A percentile compares a stretch with the other conserved stretches of the same genome.
phyloP scores from a whole-genome alignment of 2,888 invertebrate species.

The Eremobia ochroleuca region DNA sequence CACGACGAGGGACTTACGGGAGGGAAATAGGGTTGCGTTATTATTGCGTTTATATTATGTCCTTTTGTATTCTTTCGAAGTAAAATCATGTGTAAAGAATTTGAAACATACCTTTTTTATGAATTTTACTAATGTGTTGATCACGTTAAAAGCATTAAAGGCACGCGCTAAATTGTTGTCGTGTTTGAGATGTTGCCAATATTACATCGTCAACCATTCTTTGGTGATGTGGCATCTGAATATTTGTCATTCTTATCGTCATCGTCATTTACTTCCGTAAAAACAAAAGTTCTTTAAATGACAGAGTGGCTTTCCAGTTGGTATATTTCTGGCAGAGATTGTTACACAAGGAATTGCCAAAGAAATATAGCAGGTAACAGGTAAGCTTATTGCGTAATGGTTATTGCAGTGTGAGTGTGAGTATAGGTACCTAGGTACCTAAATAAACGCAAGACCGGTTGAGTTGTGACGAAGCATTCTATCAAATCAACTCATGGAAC shows the following conservation, averaged over 20 bases:
- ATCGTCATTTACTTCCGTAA: conserved; percentile 19
- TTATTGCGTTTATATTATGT: background rate
- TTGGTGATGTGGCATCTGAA: conserved; percentile 32
- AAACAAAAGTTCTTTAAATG: background rate
- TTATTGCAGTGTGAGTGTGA: background rate
- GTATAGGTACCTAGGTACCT: background rate
- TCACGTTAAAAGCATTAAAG: conserved; percentile 49
- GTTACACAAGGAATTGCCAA: background rate
- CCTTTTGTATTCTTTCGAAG: background rate
- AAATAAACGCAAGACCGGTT: background rate
- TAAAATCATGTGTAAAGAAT: conserved; percentile 26
- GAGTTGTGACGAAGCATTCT: background rate
- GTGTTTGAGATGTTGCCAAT: conserved; percentile 63
- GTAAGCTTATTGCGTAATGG: background rate
- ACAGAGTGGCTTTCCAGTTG: background rate
- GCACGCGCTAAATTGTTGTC: conserved; percentile 26
- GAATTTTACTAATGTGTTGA: conserved; percentile 26
- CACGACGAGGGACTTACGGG: background rate
- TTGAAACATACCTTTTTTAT: conserved; percentile 27
- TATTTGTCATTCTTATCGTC: conserved; percentile 19
- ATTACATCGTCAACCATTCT: conserved; percentile 36
- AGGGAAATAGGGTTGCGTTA: background rate
- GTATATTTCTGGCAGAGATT: background rate
- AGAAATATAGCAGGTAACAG: background rate
- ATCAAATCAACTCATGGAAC: background rate